Conservation (phyloP, 2,113 vertebrate genomes). For the Lathamus discolor region DNA sequence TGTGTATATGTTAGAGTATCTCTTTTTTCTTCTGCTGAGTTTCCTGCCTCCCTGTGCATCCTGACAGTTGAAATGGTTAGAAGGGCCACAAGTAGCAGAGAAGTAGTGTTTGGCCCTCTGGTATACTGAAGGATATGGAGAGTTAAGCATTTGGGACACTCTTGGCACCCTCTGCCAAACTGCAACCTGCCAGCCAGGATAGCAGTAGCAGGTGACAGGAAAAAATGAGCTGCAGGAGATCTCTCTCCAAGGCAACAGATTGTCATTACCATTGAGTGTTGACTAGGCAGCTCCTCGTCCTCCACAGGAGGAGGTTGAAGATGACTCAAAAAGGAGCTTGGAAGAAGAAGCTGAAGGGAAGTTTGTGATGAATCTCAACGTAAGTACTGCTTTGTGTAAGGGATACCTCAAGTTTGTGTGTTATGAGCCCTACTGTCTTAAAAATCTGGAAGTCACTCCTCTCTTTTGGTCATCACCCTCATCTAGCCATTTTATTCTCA, state of each 20-base stretch:
- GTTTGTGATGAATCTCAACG: neutral
- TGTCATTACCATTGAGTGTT: neutral
- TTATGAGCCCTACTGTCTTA: neutral
- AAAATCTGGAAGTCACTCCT: neutral
- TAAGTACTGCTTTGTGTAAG: neutral
- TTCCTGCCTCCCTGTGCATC: neutral
- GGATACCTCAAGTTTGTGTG: neutral
- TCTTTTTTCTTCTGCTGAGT: neutral
- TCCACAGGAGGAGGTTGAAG: neutral
- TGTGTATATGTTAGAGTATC: neutral
- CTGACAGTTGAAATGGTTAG: neutral
- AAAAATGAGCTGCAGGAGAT: neutral
- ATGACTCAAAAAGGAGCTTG: neutral
- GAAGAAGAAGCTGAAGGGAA: neutral
- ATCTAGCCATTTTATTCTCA: neutral
- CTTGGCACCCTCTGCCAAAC: neutral
- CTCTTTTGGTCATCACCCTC: neutral
- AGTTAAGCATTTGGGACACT: neutral
- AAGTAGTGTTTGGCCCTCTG: neutral
- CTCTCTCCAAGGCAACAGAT: neutral
- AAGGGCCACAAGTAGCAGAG: neutral
- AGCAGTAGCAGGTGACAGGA: neutral
- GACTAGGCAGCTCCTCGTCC: neutral
- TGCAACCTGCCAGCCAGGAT: neutral
- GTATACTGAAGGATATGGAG: neutral